Conservation (phyloP, 2,888 invertebrate species). For the Lobophora halterata region DNA sequence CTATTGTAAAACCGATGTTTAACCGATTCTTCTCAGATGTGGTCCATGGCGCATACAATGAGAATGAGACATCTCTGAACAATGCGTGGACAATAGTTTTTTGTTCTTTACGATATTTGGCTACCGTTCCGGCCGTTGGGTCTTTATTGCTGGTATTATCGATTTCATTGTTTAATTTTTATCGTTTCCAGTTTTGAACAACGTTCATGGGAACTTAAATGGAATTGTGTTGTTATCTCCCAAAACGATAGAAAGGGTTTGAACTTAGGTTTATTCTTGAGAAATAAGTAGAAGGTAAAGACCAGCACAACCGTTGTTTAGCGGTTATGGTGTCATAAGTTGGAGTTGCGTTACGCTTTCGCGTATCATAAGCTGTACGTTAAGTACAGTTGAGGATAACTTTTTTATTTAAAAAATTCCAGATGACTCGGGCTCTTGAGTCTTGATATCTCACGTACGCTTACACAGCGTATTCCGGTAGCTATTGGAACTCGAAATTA, state of each 20-base stretch:
- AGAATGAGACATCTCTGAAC: slow-evolving; percentile 58
- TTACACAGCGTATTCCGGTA: slow-evolving; percentile 57
- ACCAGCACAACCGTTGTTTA: slow-evolving; percentile 37
- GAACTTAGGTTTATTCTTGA: slow-evolving; percentile 23
- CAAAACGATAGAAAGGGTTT: slow-evolving; percentile 22
- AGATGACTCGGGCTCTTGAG: not conserved
- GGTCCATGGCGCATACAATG: too few species aligned
- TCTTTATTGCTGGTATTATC: slow-evolving; percentile 70
- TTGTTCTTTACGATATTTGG: slow-evolving; percentile 71
- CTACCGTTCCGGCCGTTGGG: slow-evolving; percentile 74
- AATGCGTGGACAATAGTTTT: slow-evolving; percentile 54
- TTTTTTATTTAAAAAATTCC: slow-evolving; percentile 7
- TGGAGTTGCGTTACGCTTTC: slow-evolving; percentile 37
- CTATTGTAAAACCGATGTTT: slow-evolving; percentile 61
- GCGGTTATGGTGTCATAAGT: slow-evolving; percentile 54
- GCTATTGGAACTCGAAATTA: slow-evolving; percentile 48
- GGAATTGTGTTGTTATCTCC: slow-evolving; percentile 31
- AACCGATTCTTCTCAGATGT: slow-evolving; percentile 43
- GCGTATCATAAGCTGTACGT: slow-evolving; percentile 17
- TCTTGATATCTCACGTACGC: slow-evolving; percentile 18
- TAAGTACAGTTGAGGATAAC: slow-evolving; percentile 10
- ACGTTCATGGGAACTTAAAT: slow-evolving; percentile 63
- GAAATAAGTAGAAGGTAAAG: too few species aligned
- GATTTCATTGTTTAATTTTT: slow-evolving; percentile 73
- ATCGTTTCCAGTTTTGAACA: slow-evolving; percentile 63